Evolutionary conservation across 2,888 invertebrate species (phyloP).

Genomic region (Anthophora plumipes): DNA sequence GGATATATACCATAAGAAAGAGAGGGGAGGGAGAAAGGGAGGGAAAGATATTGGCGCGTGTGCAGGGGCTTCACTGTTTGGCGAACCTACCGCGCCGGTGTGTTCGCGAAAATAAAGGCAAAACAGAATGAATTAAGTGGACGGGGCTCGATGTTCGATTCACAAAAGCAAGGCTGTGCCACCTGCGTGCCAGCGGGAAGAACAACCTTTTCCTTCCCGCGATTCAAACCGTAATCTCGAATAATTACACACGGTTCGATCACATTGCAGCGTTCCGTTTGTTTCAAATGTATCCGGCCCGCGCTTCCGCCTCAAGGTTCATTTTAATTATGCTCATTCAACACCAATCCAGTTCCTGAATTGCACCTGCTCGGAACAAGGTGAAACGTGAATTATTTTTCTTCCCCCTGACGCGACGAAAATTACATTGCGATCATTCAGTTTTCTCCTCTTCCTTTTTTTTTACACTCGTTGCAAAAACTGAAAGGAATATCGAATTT

Average conservation of each 20-base stretch:
- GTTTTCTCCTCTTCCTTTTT: neutral
- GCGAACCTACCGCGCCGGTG: constrained; percentile 53
- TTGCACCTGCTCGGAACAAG: constrained; percentile 23
- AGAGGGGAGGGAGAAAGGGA: constrained; percentile 34
- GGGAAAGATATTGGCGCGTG: constrained; percentile 61
- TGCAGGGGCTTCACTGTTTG: constrained; percentile 67
- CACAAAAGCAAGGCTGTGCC: constrained; percentile 39
- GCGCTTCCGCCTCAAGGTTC: constrained; percentile 14
- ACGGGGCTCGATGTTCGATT: constrained; percentile 41
- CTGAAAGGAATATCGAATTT: constrained; percentile 38
- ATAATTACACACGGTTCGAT: constrained; percentile 6
- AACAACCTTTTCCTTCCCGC: constrained; percentile 1
- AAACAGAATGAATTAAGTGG: constrained; percentile 56
- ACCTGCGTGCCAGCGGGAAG: constrained; percentile 27
- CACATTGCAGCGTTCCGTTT: neutral
- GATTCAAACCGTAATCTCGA: neutral
- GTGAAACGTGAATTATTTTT: constrained; percentile 14
- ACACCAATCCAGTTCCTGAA: neutral
- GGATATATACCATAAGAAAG: constrained; percentile 62
- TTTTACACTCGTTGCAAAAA: neutral
- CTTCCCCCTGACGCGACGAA: constrained; percentile 1
- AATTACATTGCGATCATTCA: neutral
- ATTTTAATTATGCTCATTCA: constrained; percentile 31
- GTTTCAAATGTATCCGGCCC: neutral
- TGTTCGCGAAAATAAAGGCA: constrained; percentile 46